Base-by-base conservation (phyloP, 2,888 invertebrate species). In the Athrips mouffetella region DNA sequence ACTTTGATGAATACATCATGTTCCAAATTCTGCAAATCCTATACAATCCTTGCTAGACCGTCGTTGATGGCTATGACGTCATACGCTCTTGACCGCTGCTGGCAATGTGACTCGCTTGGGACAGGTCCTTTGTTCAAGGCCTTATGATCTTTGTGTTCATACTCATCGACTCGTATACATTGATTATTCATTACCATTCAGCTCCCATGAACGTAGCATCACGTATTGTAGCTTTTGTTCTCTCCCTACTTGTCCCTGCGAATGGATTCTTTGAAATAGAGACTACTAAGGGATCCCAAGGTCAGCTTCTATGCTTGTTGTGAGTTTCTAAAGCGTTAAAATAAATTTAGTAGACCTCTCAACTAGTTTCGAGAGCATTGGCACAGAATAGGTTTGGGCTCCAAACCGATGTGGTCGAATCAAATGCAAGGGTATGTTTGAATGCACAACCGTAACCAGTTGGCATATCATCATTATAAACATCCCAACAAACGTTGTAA, bases 81-180 rank as follows among this genome's bases (percentile, higher is more conserved):
- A 47, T 31, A 23, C 20, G 41, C 31, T 47, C 47, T 41, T 47
- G 47, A 47, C 39, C 40, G 47, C 39, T 23, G 27, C 30, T 41
- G 18, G 20, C 21, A 30, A 20, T 46, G 27, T 20, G n/a, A 16
- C 1, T 33, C 20, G 47, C 45, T 40, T 31, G 31, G 23, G 47
- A 47, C 41, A 47, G 47, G 41, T 47, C 41, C 11, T 41, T 27
- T 30, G 30, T 31, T 47, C 37, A 46, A 46, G 25, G 46, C 37
- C 27, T n/a, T 31, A 27, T 20, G 25, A 42, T 29, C 35, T 11
- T 27, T 18, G 10, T 35, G 8, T 18, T 7, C 13, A 16, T 10
- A 6, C 18, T 10, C 16, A 13, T 16, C 13, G 1, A 13, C 40
- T 11, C 11, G 25, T 13, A 18, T 7, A 42, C 6, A 42, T 42